phyloP scores from a whole-genome alignment of 2,113 vertebrate genomes.

The Ceratotherium simum region DNA sequence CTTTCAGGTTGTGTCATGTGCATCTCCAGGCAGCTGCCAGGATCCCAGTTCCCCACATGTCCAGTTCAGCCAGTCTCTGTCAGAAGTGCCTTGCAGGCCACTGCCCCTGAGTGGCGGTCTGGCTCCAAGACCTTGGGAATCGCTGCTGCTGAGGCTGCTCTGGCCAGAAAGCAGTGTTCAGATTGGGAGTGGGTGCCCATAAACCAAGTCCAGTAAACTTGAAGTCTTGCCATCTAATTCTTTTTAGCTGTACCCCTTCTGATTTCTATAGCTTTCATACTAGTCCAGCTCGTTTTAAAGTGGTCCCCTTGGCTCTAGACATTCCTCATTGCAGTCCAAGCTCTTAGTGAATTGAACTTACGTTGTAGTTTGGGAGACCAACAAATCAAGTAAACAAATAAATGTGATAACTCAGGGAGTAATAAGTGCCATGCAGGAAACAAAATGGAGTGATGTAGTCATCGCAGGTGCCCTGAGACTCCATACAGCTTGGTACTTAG shows the following conservation, averaged over 20 bases:
- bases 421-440: not conserved
- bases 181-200: rapidly evolving
- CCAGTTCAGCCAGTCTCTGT: not conserved
- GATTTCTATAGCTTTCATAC: not conserved
- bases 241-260: not conserved
- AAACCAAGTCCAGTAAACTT: not conserved
- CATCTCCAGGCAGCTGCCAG: not conserved
- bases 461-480: not conserved
- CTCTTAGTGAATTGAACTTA: not conserved
- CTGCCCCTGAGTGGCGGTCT: not conserved
- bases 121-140: not conserved
- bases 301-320: not conserved
- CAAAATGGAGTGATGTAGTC: not conserved
- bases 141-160: not conserved
- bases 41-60: not conserved
- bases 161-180: not conserved
- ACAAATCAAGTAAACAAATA: not conserved
- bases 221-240: not conserved
- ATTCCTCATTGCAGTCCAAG: not conserved
- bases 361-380: not conserved
- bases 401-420: not conserved
- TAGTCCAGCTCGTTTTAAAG: not conserved
- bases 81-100: not conserved
- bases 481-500: not conserved
- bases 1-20: not conserved